phyloP scores from a whole-genome alignment of 2,888 invertebrate species.

The Cheilosia urbana region DNA sequence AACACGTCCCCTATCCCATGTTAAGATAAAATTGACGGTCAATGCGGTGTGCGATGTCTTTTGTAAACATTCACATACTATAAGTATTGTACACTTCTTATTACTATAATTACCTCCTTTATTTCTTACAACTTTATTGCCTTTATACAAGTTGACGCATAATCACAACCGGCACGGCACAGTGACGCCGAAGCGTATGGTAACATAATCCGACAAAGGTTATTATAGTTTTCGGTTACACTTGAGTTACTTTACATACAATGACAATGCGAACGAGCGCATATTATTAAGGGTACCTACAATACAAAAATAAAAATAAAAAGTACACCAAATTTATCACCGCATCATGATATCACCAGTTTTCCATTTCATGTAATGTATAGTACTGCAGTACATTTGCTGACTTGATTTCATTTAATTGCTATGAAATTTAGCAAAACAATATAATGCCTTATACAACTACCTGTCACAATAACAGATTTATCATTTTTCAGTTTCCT shows the following conservation, averaged over 20 bases:
- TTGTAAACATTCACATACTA: background rate
- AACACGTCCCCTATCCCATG: background rate
- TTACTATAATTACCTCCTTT: slow-evolving; percentile 33
- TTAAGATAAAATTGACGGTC: slow-evolving; percentile 43
- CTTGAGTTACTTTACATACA: slow-evolving; percentile 59
- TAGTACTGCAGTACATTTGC: background rate
- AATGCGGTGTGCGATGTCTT: slow-evolving; percentile 20
- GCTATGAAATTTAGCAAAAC: slow-evolving; percentile 16
- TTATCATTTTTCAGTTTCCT: slow-evolving; percentile 21
- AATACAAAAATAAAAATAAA: slow-evolving; percentile 6
- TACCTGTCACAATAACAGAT: background rate
- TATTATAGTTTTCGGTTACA: slow-evolving; percentile 60
- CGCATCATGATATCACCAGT: slow-evolving; percentile 47
- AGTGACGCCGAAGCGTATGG: background rate
- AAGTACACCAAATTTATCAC: slow-evolving; percentile 28
- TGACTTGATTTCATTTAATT: slow-evolving; percentile 47
- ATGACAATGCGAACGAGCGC: slow-evolving; percentile 37
- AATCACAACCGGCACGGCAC: background rate
- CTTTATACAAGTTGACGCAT: slow-evolving; percentile 15
- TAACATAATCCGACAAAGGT: slow-evolving; percentile 28
- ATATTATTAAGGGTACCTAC: slow-evolving; percentile 33
- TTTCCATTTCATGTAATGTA: slow-evolving; percentile 34
- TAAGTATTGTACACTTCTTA: background rate
- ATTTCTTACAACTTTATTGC: slow-evolving; percentile 27
- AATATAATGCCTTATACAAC: slow-evolving; percentile 30